Conservation (phyloP, 2,113 vertebrate genomes). For the Zootoca vivipara region DNA sequence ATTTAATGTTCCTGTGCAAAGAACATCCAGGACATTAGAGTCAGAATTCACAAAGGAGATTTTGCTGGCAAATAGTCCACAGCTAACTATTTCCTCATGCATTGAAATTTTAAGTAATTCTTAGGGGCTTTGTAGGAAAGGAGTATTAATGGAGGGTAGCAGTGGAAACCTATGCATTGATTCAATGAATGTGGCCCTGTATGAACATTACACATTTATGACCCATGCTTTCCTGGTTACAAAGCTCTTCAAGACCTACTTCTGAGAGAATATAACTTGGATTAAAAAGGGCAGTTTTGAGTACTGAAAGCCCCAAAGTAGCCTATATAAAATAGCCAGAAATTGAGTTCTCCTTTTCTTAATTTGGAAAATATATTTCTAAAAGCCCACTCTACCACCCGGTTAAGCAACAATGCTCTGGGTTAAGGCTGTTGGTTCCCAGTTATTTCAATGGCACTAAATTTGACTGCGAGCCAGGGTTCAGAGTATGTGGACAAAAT, state of each 20-base stretch:
- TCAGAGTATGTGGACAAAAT: neutral
- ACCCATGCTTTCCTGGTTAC: neutral
- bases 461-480: neutral
- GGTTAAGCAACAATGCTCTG: neutral
- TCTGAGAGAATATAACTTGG: accelerated
- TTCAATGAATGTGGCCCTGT: conserved; percentile 18
- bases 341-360: neutral
- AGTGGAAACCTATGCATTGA: conserved; percentile 27
- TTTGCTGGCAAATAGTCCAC: conserved; percentile 64
- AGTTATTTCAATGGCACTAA: neutral
- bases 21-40: conserved; percentile 59
- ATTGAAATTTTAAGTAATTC: conserved; percentile 36
- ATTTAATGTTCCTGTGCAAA: conserved; percentile 25
- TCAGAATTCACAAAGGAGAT: conserved; percentile 41
- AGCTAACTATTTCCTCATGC: conserved; percentile 44
- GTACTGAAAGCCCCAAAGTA: accelerated
- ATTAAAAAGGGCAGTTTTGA: neutral
- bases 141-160: conserved; percentile 54
- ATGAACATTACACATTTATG: conserved; percentile 1
- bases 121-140: conserved; percentile 46
- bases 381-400: neutral
- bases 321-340: neutral
- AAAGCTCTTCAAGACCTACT: conserved; percentile 7
- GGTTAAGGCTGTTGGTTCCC: neutral
- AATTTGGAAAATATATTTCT: neutral